Evolutionary conservation across 2,888 invertebrate genomes (phyloP).

Genomic region (Lasiommata megera): DNA sequence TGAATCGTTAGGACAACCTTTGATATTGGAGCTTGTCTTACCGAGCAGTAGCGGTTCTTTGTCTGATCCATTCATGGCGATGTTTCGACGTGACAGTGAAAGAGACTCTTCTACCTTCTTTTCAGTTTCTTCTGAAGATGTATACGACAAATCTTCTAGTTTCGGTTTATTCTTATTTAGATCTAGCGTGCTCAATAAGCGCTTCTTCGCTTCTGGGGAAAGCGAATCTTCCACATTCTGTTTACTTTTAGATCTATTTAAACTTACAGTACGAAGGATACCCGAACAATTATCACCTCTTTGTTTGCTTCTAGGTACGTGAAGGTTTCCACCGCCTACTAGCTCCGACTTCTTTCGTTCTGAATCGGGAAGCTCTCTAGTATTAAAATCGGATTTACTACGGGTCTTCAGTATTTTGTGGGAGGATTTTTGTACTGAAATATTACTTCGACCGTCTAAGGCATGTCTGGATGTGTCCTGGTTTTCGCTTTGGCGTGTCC

Average conservation of each 20-base stretch:
- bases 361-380: slow-evolving; percentile 13
- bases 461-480: neutral
- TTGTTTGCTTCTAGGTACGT: neutral
- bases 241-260: slow-evolving; percentile 3
- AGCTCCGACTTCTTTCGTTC: slow-evolving; percentile 14
- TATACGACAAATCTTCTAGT: neutral
- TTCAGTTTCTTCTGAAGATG: neutral
- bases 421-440: slow-evolving; percentile 24
- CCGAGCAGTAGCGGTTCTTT: neutral
- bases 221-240: neutral
- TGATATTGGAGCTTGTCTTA: slow-evolving; percentile 18
- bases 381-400: slow-evolving; percentile 34
- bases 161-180: slow-evolving; percentile 8
- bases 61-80: neutral
- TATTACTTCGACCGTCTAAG: slow-evolving; percentile 20
- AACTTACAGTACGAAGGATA: neutral
- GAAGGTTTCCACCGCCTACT: neutral
- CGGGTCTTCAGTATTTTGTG: slow-evolving; percentile 26
- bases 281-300: neutral
- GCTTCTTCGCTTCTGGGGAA: slow-evolving; percentile 13
- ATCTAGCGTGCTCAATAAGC: neutral
- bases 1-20: neutral
- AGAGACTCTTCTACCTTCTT: slow-evolving; percentile 15
- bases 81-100: neutral
- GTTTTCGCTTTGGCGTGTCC: neutral